Evolutionary conservation across 2,797 vertebrate genomes (phyloP).

Genomic region (Darevskia mixta): DNA sequence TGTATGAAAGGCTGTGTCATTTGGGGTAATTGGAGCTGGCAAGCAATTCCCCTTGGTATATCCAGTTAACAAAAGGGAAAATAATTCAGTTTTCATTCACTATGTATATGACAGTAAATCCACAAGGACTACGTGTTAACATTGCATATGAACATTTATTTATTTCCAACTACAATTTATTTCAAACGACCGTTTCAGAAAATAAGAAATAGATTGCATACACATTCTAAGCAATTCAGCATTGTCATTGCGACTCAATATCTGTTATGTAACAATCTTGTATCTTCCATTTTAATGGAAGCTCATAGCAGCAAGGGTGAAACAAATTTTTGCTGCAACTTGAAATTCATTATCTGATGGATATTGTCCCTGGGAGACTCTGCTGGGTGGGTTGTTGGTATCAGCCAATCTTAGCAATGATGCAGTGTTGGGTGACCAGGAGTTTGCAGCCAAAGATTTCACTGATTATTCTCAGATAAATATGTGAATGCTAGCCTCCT

Average conservation of each 20-base stretch:
- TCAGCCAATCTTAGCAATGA: not conserved
- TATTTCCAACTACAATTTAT: not conserved
- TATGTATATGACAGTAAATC: conserved; percentile 39
- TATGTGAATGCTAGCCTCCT: not conserved
- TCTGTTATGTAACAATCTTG: not conserved
- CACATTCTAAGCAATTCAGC: conserved; percentile 18
- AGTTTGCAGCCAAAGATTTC: not conserved
- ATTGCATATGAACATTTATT: too few relatives aligned
- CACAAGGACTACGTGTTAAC: conserved; percentile 1
- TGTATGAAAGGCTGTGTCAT: conserved; percentile 63
- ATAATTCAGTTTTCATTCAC: conserved; percentile 56
- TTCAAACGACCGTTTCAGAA: conserved; percentile 46
- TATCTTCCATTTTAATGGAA: conserved; percentile 4
- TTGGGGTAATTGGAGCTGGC: conserved; percentile 65
- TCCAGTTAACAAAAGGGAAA: conserved; percentile 65
- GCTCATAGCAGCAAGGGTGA: not conserved
- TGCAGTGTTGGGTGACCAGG: not conserved
- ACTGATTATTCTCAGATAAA: not conserved
- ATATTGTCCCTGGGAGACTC: not conserved
- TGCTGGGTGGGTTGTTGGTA: not conserved
- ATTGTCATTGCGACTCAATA: not conserved
- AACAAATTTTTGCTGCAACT: not conserved
- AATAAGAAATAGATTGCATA: conserved; percentile 15
- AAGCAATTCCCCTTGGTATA: conserved; percentile 59
- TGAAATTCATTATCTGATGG: not conserved